Evolutionary conservation across 2,797 vertebrate species (phyloP).

Genomic region (Micrastur ruficollis): DNA sequence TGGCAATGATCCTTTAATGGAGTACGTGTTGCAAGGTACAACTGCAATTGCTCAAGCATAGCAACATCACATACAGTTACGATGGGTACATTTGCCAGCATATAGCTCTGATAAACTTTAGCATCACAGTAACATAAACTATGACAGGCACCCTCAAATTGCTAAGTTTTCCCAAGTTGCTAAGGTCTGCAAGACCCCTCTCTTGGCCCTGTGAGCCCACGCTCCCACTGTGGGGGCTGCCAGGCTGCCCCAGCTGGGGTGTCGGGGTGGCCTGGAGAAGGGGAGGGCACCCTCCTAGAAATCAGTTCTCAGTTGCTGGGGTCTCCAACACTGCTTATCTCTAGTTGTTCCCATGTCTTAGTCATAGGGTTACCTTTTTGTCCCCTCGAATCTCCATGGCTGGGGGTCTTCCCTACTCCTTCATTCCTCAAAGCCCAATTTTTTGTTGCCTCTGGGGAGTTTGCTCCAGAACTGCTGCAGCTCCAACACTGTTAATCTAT

Average conservation of each 20-base stretch:
- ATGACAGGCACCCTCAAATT: not conserved
- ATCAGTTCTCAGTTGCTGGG: not conserved
- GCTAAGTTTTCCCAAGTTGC: not conserved
- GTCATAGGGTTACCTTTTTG: not conserved
- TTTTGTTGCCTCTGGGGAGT: not conserved
- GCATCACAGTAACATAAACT: not conserved
- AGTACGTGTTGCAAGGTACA: rapidly evolving
- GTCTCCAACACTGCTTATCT: not conserved
- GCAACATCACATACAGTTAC: not conserved
- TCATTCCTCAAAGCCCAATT: not conserved
- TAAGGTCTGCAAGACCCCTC: not conserved
- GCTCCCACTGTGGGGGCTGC: not conserved
- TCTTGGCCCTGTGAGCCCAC: rapidly evolving
- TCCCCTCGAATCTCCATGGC: not conserved
- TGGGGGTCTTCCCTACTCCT: not conserved
- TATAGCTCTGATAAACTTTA: not conserved
- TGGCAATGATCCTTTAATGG: not conserved
- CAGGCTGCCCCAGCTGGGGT: not conserved
- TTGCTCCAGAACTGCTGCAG: not conserved
- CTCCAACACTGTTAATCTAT: not conserved
- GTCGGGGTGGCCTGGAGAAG: rapidly evolving
- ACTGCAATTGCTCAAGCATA: not conserved
- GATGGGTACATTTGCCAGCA: not conserved
- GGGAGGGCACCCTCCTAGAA: not conserved
- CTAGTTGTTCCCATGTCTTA: not conserved